These are phyloP conservation scores for Eolophus roseicapilla DNA, from an alignment of 2,113 vertebrate species.

Conservation along the genomic window DNA sequence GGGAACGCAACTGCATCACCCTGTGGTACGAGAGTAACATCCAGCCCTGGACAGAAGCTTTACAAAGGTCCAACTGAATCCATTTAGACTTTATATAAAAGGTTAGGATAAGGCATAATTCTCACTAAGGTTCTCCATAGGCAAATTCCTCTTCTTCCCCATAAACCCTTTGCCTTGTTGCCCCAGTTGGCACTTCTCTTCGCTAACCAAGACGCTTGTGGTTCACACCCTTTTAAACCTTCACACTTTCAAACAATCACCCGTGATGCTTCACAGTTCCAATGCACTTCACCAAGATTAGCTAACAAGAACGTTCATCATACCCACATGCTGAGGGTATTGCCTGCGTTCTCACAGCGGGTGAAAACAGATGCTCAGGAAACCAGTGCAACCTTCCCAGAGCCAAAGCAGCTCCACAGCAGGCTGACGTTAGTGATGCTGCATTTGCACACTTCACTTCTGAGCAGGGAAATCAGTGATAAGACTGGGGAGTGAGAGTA, in stretches of 20 bases:
- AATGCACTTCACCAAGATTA: not conserved
- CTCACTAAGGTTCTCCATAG: not conserved
- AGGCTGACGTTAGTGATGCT: not conserved
- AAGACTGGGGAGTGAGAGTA: not conserved
- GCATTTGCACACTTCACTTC: not conserved
- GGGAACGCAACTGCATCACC: not conserved
- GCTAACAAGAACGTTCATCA: not conserved
- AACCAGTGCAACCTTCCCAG: not conserved
- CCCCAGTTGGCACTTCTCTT: not conserved
- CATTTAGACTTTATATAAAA: not conserved
- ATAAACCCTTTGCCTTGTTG: not conserved
- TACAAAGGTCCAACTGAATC: not conserved
- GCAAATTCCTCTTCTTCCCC: not conserved
- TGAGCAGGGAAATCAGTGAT: not conserved
- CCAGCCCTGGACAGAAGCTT: not conserved
- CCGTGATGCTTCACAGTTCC: not conserved
- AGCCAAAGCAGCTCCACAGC: not conserved
- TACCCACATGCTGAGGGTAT: not conserved
- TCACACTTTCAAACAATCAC: not conserved
- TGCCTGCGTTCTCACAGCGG: conserved; percentile 5
- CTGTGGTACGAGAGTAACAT: not conserved
- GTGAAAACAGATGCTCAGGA: conserved; percentile 19
- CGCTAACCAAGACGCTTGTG: not conserved
- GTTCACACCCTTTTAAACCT: not conserved
- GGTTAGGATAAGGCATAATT: not conserved